Evolutionary conservation across 2,797 vertebrate genomes (phyloP), one percentile per base, ranked within the genome.

Genomic region (Molossus molossus): DNA sequence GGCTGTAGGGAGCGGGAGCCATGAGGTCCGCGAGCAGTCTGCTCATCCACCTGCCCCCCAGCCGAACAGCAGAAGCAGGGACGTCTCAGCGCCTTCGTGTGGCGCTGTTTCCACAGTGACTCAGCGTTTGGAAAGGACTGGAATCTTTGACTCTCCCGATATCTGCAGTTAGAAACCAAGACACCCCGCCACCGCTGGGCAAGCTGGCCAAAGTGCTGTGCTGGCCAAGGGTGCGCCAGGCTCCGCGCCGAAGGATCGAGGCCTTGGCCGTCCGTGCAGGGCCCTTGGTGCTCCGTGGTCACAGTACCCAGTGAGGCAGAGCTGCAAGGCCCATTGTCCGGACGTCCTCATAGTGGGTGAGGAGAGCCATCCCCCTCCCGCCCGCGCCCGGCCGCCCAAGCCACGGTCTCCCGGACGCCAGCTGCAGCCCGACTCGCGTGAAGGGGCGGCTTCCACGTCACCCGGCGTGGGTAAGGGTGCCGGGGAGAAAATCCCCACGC

Each of bases 271-370:
- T 14, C 21, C 12, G 5, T 0, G 25, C 15, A 1, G 17, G 81
- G 76, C 4, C 81, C 1, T 1, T 1, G 7, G 62, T 0, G 0
- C 0, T 37, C 62, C 2, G 2, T 1, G 20, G 21, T 15, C 50
- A 1, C 3, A 45, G 25, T 20, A 15, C 6, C 50, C 11, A 21
- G 27, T 1, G 0, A 37, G 13, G 27, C 10, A 10, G 17, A 45
- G 55, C 29, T 5, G n/a, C 23, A 9, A 9, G 21, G 9, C 9
- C 0, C 0, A 0, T 0, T 0, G 3, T 0, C 3, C 29, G 0
- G 3, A 4, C 9, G 13, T 10, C 17, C 58, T 57, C 4, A 0
- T 5, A 1, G 8, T 12, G 12, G 6, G 69, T 7, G 13, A 13
- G 45, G 62, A 29, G 7, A 7, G 0, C 2, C 18, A 12, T 3